Conservation (phyloP, 2,888 invertebrate genomes). For the Rhagonycha fulva region DNA sequence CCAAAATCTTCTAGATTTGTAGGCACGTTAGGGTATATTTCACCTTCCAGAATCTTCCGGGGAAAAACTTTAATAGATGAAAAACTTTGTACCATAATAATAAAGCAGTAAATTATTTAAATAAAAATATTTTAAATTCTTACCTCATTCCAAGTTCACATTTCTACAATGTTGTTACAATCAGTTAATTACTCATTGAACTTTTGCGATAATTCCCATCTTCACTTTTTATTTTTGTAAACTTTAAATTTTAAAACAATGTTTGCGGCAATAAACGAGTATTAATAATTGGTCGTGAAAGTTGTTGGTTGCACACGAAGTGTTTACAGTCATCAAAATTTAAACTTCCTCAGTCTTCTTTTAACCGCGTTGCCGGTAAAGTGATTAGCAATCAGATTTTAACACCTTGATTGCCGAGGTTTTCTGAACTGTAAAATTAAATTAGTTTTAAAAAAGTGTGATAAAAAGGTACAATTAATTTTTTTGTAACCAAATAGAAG, state of each 20-base stretch:
- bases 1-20: too few species aligned
- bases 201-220: not conserved
- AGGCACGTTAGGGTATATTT: too few species aligned
- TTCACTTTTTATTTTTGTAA: not conserved
- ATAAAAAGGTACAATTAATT: not conserved
- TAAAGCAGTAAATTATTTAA: not conserved
- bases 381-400: not conserved
- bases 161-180: not conserved
- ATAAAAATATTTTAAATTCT: not conserved
- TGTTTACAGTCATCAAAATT: not conserved
- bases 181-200: not conserved
- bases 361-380: not conserved
- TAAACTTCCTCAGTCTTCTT: not conserved
- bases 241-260: not conserved
- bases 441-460: not conserved
- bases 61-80: too few species aligned
- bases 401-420: not conserved
- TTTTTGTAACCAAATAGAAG: not conserved
- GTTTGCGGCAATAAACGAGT: not conserved
- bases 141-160: not conserved
- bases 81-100: too few species aligned
- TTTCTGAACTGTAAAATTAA: not conserved
- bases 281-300: not conserved
- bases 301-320: not conserved
- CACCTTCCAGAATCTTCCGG: too few species aligned